phyloP scores from a whole-genome alignment of 2,113 vertebrate genomes.

The Empidonax alnorum region DNA sequence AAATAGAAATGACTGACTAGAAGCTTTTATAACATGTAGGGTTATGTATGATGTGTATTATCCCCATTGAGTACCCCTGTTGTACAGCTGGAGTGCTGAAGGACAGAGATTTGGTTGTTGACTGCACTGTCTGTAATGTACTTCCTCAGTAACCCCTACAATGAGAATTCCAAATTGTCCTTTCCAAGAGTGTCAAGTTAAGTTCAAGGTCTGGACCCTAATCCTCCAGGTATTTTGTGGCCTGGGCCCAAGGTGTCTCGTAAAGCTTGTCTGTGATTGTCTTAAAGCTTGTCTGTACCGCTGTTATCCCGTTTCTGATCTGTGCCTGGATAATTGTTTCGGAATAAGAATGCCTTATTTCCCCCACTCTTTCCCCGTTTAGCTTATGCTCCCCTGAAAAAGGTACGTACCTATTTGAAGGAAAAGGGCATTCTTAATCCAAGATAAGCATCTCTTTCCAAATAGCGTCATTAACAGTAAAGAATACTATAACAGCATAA shows the following conservation, averaged over 20 bases:
- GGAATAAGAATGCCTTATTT: background rate
- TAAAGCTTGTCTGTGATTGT: background rate
- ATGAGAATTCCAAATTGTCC: conserved; percentile 2
- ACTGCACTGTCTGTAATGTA: background rate
- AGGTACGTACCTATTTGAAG: background rate
- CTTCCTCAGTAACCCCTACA: background rate
- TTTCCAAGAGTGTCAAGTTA: background rate
- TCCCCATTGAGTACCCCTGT: background rate
- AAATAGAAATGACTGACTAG: background rate
- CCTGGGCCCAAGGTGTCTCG: conserved; percentile 4
- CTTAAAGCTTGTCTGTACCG: background rate
- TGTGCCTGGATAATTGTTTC: conserved; percentile 2
- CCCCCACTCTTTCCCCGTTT: background rate
- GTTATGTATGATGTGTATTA: background rate
- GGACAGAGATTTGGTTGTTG: conserved; percentile 26
- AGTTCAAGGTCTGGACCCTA: conserved; percentile 36
- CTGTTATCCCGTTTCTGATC: background rate
- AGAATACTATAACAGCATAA: background rate
- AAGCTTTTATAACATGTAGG: background rate
- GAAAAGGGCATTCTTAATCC: background rate
- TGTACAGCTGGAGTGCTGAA: conserved; percentile 34
- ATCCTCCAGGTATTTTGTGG: conserved; percentile 28
- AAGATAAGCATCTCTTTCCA: background rate
- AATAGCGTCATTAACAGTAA: background rate
- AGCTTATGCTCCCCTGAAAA: background rate